Conservation (phyloP, 2,888 invertebrate genomes). For the Anarsia innoxiella region DNA sequence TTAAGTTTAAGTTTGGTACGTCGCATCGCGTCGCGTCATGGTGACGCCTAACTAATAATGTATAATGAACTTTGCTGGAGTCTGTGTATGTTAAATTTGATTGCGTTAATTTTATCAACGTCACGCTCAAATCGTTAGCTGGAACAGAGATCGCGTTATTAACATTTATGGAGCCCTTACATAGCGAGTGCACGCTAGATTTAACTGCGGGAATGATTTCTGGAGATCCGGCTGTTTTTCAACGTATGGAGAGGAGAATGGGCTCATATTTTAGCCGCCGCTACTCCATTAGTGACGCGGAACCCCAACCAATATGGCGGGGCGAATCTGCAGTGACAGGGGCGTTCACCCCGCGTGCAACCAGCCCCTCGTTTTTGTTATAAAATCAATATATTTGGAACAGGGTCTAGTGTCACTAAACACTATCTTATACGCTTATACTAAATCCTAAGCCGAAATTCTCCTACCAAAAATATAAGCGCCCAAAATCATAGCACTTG, state of each 20-base stretch:
- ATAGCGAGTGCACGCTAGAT: conserved; percentile 27
- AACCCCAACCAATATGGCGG: conserved; percentile 64
- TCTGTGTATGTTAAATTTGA: neutral
- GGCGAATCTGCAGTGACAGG: conserved; percentile 70
- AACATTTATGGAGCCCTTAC: conserved; percentile 14
- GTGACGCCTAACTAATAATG: neutral
- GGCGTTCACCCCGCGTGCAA: conserved; percentile 67
- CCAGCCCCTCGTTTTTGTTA: conserved; percentile 72
- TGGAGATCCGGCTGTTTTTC: conserved; percentile 48
- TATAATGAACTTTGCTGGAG: conserved; percentile 1
- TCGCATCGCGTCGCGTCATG: neutral
- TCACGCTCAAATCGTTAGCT: conserved; percentile 9
- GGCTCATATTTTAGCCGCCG: conserved; percentile 64
- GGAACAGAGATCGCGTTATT: conserved; percentile 15
- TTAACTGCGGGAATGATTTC: conserved; percentile 38
- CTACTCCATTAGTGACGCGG: conserved; percentile 67
- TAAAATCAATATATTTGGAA: conserved; percentile 71
- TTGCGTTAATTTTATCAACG: conserved; percentile 7
- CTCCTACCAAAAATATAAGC: too few species aligned
- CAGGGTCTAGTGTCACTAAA: conserved; percentile 43
- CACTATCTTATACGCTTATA: too few species aligned
- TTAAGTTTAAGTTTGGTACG: too few species aligned
- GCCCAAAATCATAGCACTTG: too few species aligned
- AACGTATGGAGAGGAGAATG: conserved; percentile 53
- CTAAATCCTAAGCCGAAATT: too few species aligned